Conservation (phyloP, 2,888 invertebrate genomes). For the Nephrotoma guestfalica region DNA sequence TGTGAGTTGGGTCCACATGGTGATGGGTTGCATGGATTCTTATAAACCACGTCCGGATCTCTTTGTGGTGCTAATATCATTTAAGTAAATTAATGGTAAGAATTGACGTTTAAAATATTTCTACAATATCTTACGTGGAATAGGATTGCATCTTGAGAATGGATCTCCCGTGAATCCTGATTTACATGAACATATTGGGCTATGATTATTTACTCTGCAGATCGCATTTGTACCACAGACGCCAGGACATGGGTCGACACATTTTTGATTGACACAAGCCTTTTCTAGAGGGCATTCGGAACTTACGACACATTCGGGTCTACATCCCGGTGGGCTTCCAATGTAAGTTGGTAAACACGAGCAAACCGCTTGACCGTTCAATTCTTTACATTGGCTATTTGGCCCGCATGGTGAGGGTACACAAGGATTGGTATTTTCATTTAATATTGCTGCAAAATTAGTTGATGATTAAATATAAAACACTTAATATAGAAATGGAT, state of each 20-base stretch:
- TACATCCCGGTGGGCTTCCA: slow-evolving; percentile 48
- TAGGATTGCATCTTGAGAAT: slow-evolving; percentile 44
- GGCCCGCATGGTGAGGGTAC: slow-evolving; percentile 50
- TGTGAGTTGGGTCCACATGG: slow-evolving; percentile 54
- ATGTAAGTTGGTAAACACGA: slow-evolving; percentile 44
- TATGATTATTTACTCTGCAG: slow-evolving; percentile 60
- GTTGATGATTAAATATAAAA: too few relatives aligned
- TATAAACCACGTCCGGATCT: slow-evolving; percentile 14
- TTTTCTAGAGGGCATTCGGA: slow-evolving; percentile 44
- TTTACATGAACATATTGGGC: slow-evolving; percentile 59
- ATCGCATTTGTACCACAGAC: slow-evolving; percentile 48
- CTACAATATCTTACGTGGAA: slow-evolving; percentile 25
- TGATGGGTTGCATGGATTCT: slow-evolving; percentile 44
- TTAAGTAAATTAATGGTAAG: not conserved
- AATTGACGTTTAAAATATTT: not conserved
- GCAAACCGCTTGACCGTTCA: slow-evolving; percentile 44
- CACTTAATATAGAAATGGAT: not conserved
- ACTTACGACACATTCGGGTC: slow-evolving; percentile 50
- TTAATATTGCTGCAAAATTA: not conserved
- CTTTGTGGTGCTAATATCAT: slow-evolving; percentile 14
- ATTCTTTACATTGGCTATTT: slow-evolving; percentile 45
- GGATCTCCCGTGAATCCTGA: slow-evolving; percentile 59
- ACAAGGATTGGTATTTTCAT: slow-evolving; percentile 17
- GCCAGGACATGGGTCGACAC: slow-evolving; percentile 46
- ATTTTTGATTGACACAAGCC: slow-evolving; percentile 50